phyloP scores from a whole-genome alignment of 2,113 vertebrate genomes.

The Lanius collurio region DNA sequence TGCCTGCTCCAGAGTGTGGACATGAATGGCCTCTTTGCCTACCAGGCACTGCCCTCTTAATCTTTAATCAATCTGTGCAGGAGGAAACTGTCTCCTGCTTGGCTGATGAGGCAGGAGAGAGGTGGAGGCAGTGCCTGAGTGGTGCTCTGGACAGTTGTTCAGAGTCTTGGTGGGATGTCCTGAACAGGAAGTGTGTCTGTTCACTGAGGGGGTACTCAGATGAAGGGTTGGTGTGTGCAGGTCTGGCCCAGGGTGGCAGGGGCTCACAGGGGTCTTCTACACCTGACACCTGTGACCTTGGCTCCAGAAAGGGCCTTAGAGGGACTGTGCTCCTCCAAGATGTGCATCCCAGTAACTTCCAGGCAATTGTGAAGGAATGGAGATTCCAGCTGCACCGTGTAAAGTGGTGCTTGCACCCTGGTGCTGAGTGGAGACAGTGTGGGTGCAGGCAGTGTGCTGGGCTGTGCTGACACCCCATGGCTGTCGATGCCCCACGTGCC shows the following conservation, averaged over 20 bases:
- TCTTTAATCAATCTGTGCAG: neutral
- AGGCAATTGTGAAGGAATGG: fast-evolving
- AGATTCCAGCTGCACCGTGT: fast-evolving
- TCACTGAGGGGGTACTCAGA: fast-evolving
- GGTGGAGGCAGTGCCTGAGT: fast-evolving
- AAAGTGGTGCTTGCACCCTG: neutral
- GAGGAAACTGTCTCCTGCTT: fast-evolving
- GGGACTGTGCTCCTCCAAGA: neutral
- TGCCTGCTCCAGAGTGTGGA: fast-evolving
- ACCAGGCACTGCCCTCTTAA: neutral
- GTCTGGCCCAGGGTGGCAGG: neutral
- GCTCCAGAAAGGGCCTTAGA: neutral
- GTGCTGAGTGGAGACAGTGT: neutral
- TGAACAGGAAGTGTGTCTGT: neutral
- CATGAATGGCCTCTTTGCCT: neutral
- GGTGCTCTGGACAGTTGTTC: neutral
- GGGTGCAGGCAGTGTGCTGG: neutral
- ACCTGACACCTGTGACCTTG: neutral
- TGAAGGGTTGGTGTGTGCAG: neutral
- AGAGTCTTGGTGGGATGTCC: neutral
- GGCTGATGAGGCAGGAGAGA: neutral
- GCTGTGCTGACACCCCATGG: neutral
- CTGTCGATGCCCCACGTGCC: fast-evolving
- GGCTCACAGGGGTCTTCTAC: neutral
- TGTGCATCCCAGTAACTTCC: neutral